Evolutionary conservation across 64 coral and sea anemone genomes (phyloP).

Genomic region (Montipora sp.): DNA sequence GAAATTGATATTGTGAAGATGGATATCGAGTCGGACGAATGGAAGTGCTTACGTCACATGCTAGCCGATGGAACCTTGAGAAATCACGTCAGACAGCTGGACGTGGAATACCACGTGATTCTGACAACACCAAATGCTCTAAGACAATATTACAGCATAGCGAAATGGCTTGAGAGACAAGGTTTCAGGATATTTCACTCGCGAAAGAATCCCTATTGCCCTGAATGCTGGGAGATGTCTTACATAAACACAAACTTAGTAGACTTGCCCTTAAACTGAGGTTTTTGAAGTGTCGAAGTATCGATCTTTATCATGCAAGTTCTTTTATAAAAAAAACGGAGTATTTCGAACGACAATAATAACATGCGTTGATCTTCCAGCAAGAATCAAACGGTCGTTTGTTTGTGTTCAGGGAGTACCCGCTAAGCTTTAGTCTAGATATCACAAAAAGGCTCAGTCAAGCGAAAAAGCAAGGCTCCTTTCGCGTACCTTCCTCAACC

Average conservation of each 20-base stretch:
- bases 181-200: constrained; percentile 75
- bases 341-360: neutral
- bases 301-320: too few species aligned
- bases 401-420: too few species aligned
- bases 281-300: neutral
- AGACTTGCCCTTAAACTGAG: constrained; percentile 22
- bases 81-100: constrained; percentile 75
- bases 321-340: neutral
- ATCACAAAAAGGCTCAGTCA: too few species aligned
- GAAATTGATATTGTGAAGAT: constrained; percentile 92
- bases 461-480: too few species aligned
- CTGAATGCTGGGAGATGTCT: constrained; percentile 87
- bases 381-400: too few species aligned
- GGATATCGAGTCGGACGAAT: constrained; percentile 96
- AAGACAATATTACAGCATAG: constrained; percentile 76
- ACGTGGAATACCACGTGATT: constrained; percentile 80
- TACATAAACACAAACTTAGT: constrained; percentile 88
- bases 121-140: constrained; percentile 12
- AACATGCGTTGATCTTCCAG: too few species aligned
- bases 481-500: too few species aligned
- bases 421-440: too few species aligned
- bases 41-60: constrained; percentile 94
- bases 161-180: constrained; percentile 90
- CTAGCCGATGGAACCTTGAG: constrained; percentile 76
- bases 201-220: constrained; percentile 81